Base-by-base conservation (phyloP, 2,113 vertebrate genomes). In the Peromyscus leucopus region DNA sequence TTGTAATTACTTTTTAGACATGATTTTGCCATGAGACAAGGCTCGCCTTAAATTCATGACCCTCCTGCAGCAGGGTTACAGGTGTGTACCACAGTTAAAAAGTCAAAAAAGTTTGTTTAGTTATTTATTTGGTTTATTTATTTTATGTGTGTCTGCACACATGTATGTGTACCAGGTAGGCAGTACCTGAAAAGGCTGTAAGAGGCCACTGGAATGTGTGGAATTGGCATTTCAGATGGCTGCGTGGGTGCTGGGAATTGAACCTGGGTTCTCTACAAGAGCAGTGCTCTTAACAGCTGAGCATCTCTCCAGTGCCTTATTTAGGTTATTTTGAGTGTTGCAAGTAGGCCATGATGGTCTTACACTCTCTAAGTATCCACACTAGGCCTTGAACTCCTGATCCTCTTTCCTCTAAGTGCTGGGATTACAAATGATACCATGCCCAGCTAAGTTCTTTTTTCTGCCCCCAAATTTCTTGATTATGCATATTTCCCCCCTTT, bases 381-480 rank as follows among this genome's bases (percentile, higher is more conserved):
- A 83, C 33, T 39, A 59, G 55, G 51, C 33, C 22, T 39, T 63
- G n/a, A 63, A 9, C n/a, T 63, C n/a, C 57, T 16, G 57, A 63
- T 42, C 82, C n/a, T 42, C n/a, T 36, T 39, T 13, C 82, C 59
- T 28, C 83, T 4, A 65, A 85, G 59, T 42, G 13, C 59, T 63
- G n/a, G n/a, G n/a, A 65, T 46, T 31, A 65, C 26, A 84, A 39
- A 28, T 65, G 31, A 61, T 22, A 85, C 26, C 28, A 26, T 46
- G 24, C n/a, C 26, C 26, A 65, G 42, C 84, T 51, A 46, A 48
- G 17, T 46, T 67, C 24, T 61, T 8, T 36, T 24, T 9, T 63
- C 9, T 33, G 28, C 10, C 28, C 71, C 26, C 33, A 39, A 95
- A 89, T 31, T 80, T 93, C 24, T 92, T 90, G 90, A 89, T 91